Conservation (phyloP, 2,113 vertebrate species). For the Sebastes schlegelii region DNA sequence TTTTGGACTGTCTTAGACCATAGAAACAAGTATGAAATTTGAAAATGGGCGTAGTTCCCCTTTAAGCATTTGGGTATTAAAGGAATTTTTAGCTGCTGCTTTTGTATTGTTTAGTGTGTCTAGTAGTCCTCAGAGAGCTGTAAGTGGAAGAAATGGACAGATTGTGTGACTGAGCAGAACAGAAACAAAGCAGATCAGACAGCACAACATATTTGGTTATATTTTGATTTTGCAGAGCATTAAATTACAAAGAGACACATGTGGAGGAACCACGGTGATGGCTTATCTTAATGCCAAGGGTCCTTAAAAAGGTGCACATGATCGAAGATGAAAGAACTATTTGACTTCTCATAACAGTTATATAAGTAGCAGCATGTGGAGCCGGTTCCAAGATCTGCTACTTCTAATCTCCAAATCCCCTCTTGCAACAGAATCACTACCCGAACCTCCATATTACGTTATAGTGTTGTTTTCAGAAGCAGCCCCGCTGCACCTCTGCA, state of each 20-base stretch:
- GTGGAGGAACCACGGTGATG: background rate
- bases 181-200: background rate
- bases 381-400: slow-evolving; percentile 30
- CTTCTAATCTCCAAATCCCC: slow-evolving; percentile 56
- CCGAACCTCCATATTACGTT: slow-evolving; percentile 16
- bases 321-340: slow-evolving; percentile 46
- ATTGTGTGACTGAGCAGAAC: slow-evolving; percentile 28
- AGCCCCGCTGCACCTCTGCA: slow-evolving; percentile 2
- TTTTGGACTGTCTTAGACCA: too few relatives aligned
- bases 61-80: slow-evolving; percentile 18
- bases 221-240: slow-evolving; percentile 4
- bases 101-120: slow-evolving; percentile 7
- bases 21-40: too few relatives aligned
- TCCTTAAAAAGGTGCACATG: slow-evolving; percentile 41
- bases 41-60: too few relatives aligned
- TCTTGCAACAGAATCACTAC: slow-evolving; percentile 41
- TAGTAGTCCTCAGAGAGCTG: background rate
- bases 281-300: slow-evolving; percentile 1
- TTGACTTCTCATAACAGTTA: slow-evolving; percentile 29
- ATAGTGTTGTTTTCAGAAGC: slow-evolving; percentile 22
- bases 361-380: slow-evolving; percentile 45
- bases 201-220: slow-evolving; percentile 11
- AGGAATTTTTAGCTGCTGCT: slow-evolving; percentile 17
- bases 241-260: slow-evolving; percentile 13
- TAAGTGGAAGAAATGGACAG: slow-evolving; percentile 29